These are phyloP conservation scores for Patella depressa DNA, from an alignment of 2,888 invertebrate species.

Conservation along the genomic window DNA sequence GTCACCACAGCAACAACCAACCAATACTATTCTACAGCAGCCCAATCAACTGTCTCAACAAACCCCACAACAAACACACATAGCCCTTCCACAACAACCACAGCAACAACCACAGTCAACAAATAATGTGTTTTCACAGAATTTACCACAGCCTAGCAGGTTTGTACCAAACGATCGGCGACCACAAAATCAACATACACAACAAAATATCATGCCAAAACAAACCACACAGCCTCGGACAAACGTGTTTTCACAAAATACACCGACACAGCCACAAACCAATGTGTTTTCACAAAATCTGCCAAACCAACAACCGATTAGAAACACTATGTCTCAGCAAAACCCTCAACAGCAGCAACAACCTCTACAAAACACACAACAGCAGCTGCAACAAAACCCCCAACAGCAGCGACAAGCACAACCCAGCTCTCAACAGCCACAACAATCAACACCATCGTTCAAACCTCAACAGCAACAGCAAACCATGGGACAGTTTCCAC, in stretches of 20 bases:
- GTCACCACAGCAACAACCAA: not conserved
- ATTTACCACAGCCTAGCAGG: too few relatives aligned
- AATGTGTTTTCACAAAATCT: too few relatives aligned
- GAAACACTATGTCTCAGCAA: not conserved
- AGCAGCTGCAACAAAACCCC: not conserved
- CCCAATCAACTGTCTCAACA: not conserved
- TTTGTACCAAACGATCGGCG: too few relatives aligned
- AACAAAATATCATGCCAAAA: too few relatives aligned
- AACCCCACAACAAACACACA: not conserved
- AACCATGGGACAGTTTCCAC: not conserved
- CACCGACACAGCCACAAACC: too few relatives aligned
- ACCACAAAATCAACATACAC: too few relatives aligned
- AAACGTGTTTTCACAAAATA: too few relatives aligned
- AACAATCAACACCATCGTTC: not conserved
- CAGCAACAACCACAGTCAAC: not conserved
- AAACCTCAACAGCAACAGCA: not conserved
- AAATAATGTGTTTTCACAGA: too few relatives aligned
- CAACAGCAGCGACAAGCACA: not conserved
- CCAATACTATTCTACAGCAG: not conserved
- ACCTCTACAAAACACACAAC: not conserved
- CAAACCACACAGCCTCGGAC: too few relatives aligned
- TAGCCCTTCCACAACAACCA: not conserved
- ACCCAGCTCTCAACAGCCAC: not conserved
- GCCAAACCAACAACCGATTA: not conserved
- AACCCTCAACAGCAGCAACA: not conserved